Evolutionary conservation across 2,113 vertebrate genomes (phyloP).

Genomic region (Thalassarche chlororhynchos): DNA sequence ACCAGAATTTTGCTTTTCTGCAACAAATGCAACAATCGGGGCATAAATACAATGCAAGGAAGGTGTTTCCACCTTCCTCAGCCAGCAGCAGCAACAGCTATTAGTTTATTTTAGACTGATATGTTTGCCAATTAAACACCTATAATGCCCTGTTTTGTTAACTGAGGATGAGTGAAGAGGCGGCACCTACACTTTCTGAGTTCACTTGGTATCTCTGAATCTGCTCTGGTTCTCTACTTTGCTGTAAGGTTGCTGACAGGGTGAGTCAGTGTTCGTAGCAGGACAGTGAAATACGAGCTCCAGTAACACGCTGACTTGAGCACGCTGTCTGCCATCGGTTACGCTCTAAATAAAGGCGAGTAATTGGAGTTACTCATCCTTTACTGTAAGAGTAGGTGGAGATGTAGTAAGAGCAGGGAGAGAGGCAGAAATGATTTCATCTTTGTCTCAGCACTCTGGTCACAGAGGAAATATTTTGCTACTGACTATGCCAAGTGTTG

Average conservation of each 20-base stretch:
- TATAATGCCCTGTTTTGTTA: neutral
- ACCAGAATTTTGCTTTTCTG: neutral
- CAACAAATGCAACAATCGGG: neutral
- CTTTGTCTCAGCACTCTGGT: neutral
- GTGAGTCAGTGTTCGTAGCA: neutral
- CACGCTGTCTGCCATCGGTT: neutral
- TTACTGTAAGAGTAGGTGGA: slow-evolving; percentile 15
- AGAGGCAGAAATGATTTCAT: neutral
- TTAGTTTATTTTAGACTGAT: slow-evolving; percentile 33
- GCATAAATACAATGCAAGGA: neutral
- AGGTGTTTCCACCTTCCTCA: neutral
- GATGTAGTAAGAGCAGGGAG: neutral
- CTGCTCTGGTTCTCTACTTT: neutral
- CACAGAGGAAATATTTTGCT: neutral
- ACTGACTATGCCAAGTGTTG: neutral
- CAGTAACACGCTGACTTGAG: neutral
- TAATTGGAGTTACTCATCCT: neutral
- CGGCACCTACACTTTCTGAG: neutral
- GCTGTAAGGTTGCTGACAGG: neutral
- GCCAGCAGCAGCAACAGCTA: neutral
- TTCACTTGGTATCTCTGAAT: neutral
- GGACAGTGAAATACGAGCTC: neutral
- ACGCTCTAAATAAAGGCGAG: neutral
- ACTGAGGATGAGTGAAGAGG: slow-evolving; percentile 20
- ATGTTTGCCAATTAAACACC: slow-evolving; percentile 70